Evolutionary conservation across 2,888 invertebrate genomes (phyloP).

Genomic region (Chrysomela aeneicollis): DNA sequence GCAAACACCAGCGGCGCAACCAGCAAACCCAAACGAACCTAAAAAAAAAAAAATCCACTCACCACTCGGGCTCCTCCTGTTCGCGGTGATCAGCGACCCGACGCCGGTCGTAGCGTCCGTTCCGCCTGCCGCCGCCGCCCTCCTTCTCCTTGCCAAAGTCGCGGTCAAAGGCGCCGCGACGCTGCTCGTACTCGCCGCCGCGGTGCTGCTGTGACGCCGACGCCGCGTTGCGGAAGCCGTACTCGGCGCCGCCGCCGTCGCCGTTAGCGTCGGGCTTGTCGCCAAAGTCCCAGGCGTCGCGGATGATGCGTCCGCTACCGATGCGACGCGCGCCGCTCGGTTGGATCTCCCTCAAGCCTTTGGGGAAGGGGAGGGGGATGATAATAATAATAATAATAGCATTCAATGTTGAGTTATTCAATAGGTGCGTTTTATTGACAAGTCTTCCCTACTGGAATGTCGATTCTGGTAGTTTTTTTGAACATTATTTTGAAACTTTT

Average conservation of each 20-base stretch:
- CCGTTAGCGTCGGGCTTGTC: slow-evolving; percentile 34
- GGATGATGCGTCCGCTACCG: slow-evolving; percentile 85
- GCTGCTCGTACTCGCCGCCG: slow-evolving; percentile 37
- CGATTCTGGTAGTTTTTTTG: too few relatives aligned
- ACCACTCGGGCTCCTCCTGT: slow-evolving; percentile 62
- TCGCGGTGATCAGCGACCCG: slow-evolving; percentile 51
- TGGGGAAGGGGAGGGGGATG: not conserved
- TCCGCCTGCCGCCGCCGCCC: slow-evolving; percentile 48
- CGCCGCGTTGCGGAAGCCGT: slow-evolving; percentile 44
- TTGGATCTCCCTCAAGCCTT: slow-evolving; percentile 48
- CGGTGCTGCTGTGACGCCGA: slow-evolving; percentile 20
- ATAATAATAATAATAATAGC: not conserved
- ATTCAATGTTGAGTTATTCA: too few relatives aligned
- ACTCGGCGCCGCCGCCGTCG: slow-evolving; percentile 43
- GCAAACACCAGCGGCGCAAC: too few relatives aligned
- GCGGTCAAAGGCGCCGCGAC: slow-evolving; percentile 64
- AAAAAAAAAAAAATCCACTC: slow-evolving; percentile 21
- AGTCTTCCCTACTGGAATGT: too few relatives aligned
- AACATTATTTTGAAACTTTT: too few relatives aligned
- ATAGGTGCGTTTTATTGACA: too few relatives aligned
- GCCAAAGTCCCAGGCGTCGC: slow-evolving; percentile 50
- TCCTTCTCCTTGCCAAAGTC: slow-evolving; percentile 62
- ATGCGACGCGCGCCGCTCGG: slow-evolving; percentile 67
- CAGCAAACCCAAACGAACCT: too few relatives aligned
- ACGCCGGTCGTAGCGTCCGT: slow-evolving; percentile 47